Base-by-base conservation (phyloP, 2,888 invertebrate genomes). In the Ormyrus labotus region DNA sequence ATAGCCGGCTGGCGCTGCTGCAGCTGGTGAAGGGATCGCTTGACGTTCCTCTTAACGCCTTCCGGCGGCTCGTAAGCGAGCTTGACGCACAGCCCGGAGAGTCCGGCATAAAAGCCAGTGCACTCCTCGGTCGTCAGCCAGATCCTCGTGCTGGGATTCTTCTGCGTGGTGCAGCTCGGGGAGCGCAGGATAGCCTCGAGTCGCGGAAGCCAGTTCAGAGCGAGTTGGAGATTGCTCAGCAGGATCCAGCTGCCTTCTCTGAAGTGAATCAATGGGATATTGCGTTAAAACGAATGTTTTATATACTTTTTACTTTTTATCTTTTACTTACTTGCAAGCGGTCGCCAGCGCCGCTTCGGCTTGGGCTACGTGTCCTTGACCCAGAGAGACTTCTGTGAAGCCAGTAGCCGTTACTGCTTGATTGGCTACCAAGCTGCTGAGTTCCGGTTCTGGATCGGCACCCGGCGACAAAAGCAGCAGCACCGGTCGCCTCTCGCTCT, bases 381-480 rank as follows among this genome's bases (percentile, higher is more conserved):
- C 96, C 92, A 97, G 94, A 4, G 96, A 95, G 75, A 97, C 93
- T 93, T 95, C 89, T 9, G 84, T 84, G 74, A 89, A 89, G 51
- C 87, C 87, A 19, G 83, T 78, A 6, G 85, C 82, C 0, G 85
- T 76, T 0, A 77, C 76, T 1, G 83, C 77, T 11, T 83, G 83
- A 61, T 83, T 92, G 10, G 91, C 87, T 0, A 96, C 95, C 60
- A 96, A 90, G 68, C 94, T 93, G 80, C 93, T 92, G 9, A 98
- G 92, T 89, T 97, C 97, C 45, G 94, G 93, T 0, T 97, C 95
- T 34, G 98, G 98, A 92, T 99, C 99, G 57, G 96, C 95, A 50
- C 98, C 99, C 47, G 97, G 94, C 73, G 97, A 95, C 60, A 96
- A 95, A 71, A 99, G 93, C 85, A 99, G 92, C 67, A 99, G 91